These are phyloP conservation scores for Doryteuthis pealeii DNA, from an alignment of 1,140 invertebrate genomes.

Conservation along the genomic window DNA sequence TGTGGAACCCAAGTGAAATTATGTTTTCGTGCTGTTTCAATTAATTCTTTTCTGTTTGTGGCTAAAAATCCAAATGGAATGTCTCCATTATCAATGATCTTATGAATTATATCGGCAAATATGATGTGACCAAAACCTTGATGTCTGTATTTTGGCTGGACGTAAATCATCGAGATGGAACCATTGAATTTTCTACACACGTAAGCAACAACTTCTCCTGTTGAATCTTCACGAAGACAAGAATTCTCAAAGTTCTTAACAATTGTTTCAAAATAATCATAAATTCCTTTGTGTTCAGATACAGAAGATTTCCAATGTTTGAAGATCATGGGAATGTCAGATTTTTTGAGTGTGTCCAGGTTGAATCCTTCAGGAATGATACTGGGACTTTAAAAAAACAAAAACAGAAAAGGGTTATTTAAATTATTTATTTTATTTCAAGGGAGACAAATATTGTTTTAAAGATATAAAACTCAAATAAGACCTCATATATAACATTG, in stretches of 20 bases:
- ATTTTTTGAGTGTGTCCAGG: background rate
- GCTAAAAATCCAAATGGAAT: constrained; percentile 40
- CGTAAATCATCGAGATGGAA: constrained; percentile 42
- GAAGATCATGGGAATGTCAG: background rate
- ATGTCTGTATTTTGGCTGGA: constrained; percentile 34
- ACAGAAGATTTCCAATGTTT: background rate
- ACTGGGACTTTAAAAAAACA: background rate
- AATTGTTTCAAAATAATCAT: constrained; percentile 34
- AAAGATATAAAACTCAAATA: too few species aligned
- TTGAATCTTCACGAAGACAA: constrained; percentile 26
- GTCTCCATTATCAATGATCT: constrained; percentile 29
- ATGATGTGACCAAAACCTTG: constrained; percentile 36
- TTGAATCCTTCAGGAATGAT: constrained; percentile 1
- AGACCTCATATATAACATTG: too few species aligned
- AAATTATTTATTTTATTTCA: too few species aligned
- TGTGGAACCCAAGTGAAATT: constrained; percentile 43
- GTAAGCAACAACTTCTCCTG: constrained; percentile 39
- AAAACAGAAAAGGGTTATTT: background rate
- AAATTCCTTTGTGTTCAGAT: constrained; percentile 24
- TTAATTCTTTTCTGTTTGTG: constrained; percentile 34
- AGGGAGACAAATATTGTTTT: too few species aligned
- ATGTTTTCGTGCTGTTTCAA: constrained; percentile 33
- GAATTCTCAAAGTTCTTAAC: constrained; percentile 40
- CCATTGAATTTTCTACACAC: constrained; percentile 46
- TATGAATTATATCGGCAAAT: constrained; percentile 32